Percentiles rank a stretch among this genome's conserved stretches.
Evolutionary conservation across 2,888 invertebrate species (phyloP).

Genomic region (Sipunculus nudus): DNA sequence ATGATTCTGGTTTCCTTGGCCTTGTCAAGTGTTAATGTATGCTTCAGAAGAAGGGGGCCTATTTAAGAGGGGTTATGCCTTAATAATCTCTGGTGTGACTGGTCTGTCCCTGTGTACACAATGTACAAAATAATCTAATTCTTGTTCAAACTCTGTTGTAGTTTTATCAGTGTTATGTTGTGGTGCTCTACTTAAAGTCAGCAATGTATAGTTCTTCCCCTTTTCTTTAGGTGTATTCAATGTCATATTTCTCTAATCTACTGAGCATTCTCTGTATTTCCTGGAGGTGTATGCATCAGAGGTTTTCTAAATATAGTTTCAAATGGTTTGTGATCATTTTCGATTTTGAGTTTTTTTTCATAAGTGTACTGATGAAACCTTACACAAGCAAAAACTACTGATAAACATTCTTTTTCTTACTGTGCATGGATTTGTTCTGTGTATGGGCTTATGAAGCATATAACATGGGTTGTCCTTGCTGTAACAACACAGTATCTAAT

Average conservation of each 20-base stretch:
- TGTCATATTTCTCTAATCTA: neutral
- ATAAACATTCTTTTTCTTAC: constrained; percentile 35
- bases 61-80: no score
- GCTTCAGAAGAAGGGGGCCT: no score
- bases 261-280: neutral
- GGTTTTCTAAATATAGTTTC: constrained; percentile 1
- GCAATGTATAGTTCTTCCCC: no score
- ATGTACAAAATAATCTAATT: no score
- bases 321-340: constrained; percentile 27
- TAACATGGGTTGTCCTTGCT: constrained; percentile 32
- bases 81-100: no score
- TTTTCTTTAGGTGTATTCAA: no score
- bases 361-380: constrained; percentile 39
- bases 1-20: no score
- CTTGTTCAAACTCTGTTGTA: no score
- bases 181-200: no score
- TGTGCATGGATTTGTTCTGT: constrained; percentile 33
- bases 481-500: constrained; percentile 37
- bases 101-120: no score
- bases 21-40: no score
- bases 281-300: neutral
- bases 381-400: constrained; percentile 32
- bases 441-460: constrained; percentile 35
- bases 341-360: constrained; percentile 28
- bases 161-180: no score